A percentile compares a stretch with the other conserved stretches of the same genome.
Conservation (phyloP, 2,888 invertebrate species). For the Oasisia sp. region DNA sequence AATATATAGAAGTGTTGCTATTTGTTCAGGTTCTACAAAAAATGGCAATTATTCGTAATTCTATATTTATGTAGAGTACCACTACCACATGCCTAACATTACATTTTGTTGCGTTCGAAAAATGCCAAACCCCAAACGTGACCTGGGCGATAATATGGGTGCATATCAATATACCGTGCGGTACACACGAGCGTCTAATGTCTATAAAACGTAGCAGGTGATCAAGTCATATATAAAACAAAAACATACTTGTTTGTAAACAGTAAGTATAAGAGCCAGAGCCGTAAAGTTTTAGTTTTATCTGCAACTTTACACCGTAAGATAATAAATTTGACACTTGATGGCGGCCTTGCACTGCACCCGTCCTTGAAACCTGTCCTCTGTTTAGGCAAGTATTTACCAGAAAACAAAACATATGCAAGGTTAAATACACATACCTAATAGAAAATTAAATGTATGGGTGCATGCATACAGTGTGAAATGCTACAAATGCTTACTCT, state of each 20-base stretch:
- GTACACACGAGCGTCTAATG: neutral
- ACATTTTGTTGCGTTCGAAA: neutral
- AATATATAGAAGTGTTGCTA: no score
- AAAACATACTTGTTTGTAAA: neutral
- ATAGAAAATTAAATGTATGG: neutral
- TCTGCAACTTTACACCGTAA: neutral
- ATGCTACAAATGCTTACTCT: neutral
- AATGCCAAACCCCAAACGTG: neutral
- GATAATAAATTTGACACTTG: neutral
- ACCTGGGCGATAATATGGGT: constrained; percentile 6
- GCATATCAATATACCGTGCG: neutral
- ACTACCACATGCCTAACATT: neutral
- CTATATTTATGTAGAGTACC: no score
- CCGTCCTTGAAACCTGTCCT: constrained; percentile 13
- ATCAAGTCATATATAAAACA: neutral
- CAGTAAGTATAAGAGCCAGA: neutral
- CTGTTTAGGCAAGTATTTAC: neutral
- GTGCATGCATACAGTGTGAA: neutral
- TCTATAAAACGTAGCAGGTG: neutral
- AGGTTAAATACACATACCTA: neutral
- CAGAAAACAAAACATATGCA: neutral
- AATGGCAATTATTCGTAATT: no score
- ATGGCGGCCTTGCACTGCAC: neutral
- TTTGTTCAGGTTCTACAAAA: no score
- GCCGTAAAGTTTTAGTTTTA: neutral